phyloP scores from a whole-genome alignment of 2,888 invertebrate species.

The Brachyptera risi region DNA sequence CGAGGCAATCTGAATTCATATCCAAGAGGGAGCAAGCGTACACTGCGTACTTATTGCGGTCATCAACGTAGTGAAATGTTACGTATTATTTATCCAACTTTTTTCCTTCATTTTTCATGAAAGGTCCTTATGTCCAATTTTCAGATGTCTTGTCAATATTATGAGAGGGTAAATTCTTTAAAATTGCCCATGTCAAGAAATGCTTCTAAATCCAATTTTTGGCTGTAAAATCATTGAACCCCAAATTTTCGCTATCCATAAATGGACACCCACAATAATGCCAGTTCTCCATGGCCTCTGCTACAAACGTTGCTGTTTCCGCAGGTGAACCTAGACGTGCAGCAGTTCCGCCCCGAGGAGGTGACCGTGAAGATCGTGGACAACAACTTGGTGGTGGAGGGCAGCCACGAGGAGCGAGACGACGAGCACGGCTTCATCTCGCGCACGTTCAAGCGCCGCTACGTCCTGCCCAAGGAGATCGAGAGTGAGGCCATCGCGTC shows the following conservation, averaged over 20 bases:
- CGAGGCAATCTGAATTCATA: too few relatives aligned
- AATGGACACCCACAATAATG: background rate
- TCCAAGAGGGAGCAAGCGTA: too few relatives aligned
- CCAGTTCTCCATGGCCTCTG: background rate
- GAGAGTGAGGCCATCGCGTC: slow-evolving; percentile 42
- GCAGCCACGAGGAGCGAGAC: slow-evolving; percentile 49
- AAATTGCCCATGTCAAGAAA: too few relatives aligned
- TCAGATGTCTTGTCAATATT: too few relatives aligned
- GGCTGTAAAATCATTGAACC: background rate
- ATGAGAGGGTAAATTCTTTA: too few relatives aligned
- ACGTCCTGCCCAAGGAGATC: slow-evolving; percentile 46
- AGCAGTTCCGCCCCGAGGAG: slow-evolving; percentile 46
- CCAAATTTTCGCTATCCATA: too few relatives aligned
- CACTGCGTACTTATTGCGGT: too few relatives aligned
- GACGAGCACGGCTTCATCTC: slow-evolving; percentile 50
- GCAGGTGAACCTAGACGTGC: slow-evolving; percentile 41
- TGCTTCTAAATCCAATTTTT: too few relatives aligned
- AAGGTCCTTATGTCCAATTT: background rate
- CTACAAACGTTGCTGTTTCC: too few relatives aligned
- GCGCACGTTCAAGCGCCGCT: slow-evolving; percentile 49
- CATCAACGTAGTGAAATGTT: too few relatives aligned
- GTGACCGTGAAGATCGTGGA: slow-evolving; percentile 45
- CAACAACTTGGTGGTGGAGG: slow-evolving; percentile 44
- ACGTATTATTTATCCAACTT: too few relatives aligned
- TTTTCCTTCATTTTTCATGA: background rate